Evolutionary conservation across 1,140 invertebrate genomes (phyloP), one percentile per base, ranked within the genome.

Genomic region (Mactra quadrangularis): DNA sequence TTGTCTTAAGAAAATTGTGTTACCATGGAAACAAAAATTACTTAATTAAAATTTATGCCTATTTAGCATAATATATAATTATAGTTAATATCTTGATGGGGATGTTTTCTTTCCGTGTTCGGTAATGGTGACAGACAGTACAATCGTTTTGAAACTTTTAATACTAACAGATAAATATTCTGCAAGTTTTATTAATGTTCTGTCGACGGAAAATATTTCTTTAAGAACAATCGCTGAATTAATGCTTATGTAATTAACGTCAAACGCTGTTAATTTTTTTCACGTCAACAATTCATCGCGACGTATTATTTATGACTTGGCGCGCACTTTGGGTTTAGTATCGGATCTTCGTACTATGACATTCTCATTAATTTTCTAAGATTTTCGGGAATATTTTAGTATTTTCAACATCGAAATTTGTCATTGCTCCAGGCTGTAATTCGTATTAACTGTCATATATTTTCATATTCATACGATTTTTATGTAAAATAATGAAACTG

Each of bases 111-210:
- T n/a, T n/a, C n/a, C n/a, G n/a, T n/a, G n/a, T n/a, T n/a, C n/a
- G n/a, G n/a, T n/a, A n/a, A n/a, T n/a, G n/a, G n/a, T n/a, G n/a
- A n/a, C n/a, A n/a, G n/a, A n/a, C n/a, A n/a, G n/a, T n/a, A n/a
- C n/a, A n/a, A n/a, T n/a, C n/a, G n/a, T n/a, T 57, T 35, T 74
- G 33, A 74, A 33, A 38, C 25, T 33, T 74, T 55, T n/a, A 55
- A 74, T 59, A 52, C 50, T 25, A 57, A n/a, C 29, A 57, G 22
- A 41, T 35, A 57, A 22, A 15, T 57, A 29, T 59, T 59, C 71
- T 59, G 71, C 71, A 57, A 33, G 17, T n/a, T 33, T 74, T 74
- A 74, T 74, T 74, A 74, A 74, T 74, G 57, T 15, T 29, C 13
- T 57, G 71, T 74, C 71, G 35, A 31, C 41, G 22, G 19, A 70